Evolutionary conservation across 2,113 vertebrate genomes (phyloP).

Genomic region (Haliaeetus leucogaster): DNA sequence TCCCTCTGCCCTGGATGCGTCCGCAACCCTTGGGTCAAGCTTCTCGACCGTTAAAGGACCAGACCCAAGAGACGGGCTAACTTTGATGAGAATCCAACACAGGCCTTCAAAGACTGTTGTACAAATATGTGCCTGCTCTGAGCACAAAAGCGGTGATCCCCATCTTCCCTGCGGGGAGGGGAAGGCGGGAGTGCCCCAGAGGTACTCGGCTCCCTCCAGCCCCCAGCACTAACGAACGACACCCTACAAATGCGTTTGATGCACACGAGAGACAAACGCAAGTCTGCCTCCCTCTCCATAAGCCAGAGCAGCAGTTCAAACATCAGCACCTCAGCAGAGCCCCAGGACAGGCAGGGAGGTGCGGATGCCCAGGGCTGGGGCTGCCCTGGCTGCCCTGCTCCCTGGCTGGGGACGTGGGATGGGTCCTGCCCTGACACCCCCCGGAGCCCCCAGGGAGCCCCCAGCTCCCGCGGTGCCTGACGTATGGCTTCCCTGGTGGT

Average conservation of each 20-base stretch:
- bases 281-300: not conserved
- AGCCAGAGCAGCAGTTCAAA: not conserved
- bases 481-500: not conserved
- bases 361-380: fast-evolving
- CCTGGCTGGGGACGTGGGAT: not conserved
- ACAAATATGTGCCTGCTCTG: not conserved
- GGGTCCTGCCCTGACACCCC: not conserved
- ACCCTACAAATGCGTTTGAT: not conserved
- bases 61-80: not conserved
- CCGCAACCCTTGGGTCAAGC: not conserved
- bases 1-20: not conserved
- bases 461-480: fast-evolving
- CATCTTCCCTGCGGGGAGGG: not conserved
- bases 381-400: not conserved
- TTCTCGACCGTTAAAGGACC: not conserved
- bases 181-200: not conserved
- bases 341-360: not conserved
- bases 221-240: not conserved
- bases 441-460: fast-evolving
- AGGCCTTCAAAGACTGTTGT: not conserved
- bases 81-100: not conserved
- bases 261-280: not conserved
- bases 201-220: not conserved
- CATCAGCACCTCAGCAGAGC: not conserved
- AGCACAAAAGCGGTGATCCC: not conserved